These are phyloP conservation scores for Poeciliopsis prolifica DNA, from an alignment of 2,113 vertebrate genomes.

Conservation along the genomic window DNA sequence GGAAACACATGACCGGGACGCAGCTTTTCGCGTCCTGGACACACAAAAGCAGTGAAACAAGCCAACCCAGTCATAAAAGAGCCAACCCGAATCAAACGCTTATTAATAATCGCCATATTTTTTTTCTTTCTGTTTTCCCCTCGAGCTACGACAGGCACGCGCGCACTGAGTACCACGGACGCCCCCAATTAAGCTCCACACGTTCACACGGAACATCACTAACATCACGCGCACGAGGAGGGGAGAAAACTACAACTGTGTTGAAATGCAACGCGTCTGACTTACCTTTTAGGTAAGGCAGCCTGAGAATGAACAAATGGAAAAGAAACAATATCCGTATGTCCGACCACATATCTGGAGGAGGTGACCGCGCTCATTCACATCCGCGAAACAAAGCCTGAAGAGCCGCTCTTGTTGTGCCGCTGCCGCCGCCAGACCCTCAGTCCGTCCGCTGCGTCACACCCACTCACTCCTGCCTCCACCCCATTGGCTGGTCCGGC, in stretches of 20 bases:
- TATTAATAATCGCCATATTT: neutral
- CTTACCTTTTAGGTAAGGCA: conserved; percentile 72
- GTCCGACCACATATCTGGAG: conserved; percentile 79
- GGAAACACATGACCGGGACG: conserved; percentile 46
- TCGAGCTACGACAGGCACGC: conserved; percentile 1
- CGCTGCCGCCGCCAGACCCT: conserved; percentile 54
- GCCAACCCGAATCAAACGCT: neutral
- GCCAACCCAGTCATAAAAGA: neutral
- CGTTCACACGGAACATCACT: conserved; percentile 8
- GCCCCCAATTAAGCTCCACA: conserved; percentile 26
- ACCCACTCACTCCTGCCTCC: conserved; percentile 18
- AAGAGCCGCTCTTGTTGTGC: conserved; percentile 56
- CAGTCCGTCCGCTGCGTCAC: conserved; percentile 3
- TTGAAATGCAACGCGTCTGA: neutral
- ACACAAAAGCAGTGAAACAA: neutral
- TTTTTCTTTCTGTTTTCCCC: neutral
- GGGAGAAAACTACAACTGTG: neutral
- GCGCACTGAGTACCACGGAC: conserved; percentile 11
- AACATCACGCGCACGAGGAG: neutral
- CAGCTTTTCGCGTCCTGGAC: neutral
- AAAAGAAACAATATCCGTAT: conserved; percentile 76
- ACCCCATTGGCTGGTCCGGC: conserved; percentile 52
- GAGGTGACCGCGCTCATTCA: conserved; percentile 69
- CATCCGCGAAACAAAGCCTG: conserved; percentile 77
- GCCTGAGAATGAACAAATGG: conserved; percentile 63